Conservation (phyloP, 2,888 invertebrate genomes). For the Dryocosmus kuriphilus region DNA sequence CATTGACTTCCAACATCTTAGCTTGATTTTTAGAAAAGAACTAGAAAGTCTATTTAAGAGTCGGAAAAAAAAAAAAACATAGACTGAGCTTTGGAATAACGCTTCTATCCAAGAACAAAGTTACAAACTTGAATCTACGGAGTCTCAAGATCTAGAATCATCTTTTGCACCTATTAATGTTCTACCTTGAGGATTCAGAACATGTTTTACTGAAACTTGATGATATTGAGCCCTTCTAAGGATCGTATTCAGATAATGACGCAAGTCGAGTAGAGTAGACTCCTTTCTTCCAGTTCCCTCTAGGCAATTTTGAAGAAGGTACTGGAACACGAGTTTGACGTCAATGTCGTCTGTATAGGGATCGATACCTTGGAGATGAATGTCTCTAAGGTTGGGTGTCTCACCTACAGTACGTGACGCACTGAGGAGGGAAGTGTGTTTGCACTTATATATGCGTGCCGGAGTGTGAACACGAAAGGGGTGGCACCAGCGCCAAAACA, state of each 20-base stretch:
- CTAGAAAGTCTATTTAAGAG: no score
- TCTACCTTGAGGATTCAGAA: neutral
- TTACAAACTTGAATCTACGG: no score
- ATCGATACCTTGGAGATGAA: neutral
- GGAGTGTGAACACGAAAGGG: neutral
- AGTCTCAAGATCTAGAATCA: no score
- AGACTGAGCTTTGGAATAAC: no score
- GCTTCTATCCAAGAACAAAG: no score
- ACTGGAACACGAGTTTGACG: conserved; percentile 7
- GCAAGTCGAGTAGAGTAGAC: neutral
- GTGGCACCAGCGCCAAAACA: neutral
- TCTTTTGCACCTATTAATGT: no score
- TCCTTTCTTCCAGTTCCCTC: neutral
- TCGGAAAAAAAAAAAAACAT: no score
- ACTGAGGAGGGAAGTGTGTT: neutral
- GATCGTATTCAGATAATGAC: neutral
- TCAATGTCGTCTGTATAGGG: neutral
- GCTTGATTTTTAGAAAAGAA: no score
- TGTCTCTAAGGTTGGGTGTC: neutral
- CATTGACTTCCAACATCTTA: no score
- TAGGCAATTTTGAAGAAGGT: neutral
- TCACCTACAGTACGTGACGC: neutral
- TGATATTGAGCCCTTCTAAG: neutral
- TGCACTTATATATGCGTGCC: neutral
- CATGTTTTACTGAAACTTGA: neutral